phyloP scores from a whole-genome alignment of 2,797 vertebrate genomes.

The Cichlasoma orientale region DNA sequence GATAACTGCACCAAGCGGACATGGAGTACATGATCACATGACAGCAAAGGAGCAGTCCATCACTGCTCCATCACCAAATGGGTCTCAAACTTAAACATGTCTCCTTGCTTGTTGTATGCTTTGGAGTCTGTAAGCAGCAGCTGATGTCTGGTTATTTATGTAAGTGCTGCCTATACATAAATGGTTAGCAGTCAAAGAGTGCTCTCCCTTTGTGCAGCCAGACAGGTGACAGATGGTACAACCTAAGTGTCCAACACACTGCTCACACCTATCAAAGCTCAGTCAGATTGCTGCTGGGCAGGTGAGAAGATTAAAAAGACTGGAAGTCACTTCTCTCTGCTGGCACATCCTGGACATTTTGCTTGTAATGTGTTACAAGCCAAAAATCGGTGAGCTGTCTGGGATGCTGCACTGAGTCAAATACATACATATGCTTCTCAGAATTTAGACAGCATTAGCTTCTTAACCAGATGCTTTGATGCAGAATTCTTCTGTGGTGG shows the following conservation, averaged over 20 bases:
- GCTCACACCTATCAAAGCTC: conserved; percentile 43
- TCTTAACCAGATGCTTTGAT: neutral
- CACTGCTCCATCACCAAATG: neutral
- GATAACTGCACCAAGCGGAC: too few relatives aligned
- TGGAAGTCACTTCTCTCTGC: conserved; percentile 43
- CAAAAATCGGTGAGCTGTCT: conserved; percentile 11
- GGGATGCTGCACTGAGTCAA: neutral
- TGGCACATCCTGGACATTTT: conserved; percentile 22
- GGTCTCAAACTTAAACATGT: too few relatives aligned
- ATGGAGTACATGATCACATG: too few relatives aligned
- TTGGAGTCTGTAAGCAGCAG: neutral
- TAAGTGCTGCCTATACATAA: neutral
- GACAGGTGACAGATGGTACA: conserved; percentile 37
- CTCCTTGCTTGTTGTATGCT: neutral
- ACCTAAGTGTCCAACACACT: conserved; percentile 17
- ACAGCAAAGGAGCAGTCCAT: neutral
- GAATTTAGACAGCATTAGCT: neutral
- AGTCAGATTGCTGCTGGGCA: conserved; percentile 26
- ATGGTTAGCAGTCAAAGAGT: neutral
- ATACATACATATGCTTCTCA: conserved; percentile 22
- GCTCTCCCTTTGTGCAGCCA: conserved; percentile 14
- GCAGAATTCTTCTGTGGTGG: neutral
- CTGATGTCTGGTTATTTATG: neutral
- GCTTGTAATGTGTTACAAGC: conserved; percentile 8
- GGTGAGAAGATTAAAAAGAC: conserved; percentile 52